Percentiles rank a stretch among this genome's conserved stretches.
These are phyloP conservation scores for Zosterops pallidus DNA, from an alignment of 2,113 vertebrate genomes.

Conservation along the genomic window DNA sequence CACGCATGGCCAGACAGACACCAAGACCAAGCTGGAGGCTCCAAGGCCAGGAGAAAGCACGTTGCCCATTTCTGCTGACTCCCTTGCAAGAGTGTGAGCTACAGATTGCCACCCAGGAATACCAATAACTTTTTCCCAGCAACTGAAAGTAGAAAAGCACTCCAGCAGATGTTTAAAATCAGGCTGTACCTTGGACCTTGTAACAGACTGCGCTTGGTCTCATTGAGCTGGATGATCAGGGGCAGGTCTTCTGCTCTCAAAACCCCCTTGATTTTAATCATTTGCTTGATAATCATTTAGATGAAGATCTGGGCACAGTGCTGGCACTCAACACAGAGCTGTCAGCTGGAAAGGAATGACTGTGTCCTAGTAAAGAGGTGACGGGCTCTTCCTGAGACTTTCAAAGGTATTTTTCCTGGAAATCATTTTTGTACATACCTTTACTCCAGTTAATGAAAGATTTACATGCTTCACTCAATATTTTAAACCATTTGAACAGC, in stretches of 20 bases:
- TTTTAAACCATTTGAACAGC: background rate
- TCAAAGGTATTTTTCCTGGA: background rate
- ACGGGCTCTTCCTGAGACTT: background rate
- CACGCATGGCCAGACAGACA: background rate
- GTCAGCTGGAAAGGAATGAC: background rate
- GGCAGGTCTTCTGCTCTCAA: background rate
- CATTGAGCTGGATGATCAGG: background rate
- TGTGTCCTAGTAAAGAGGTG: background rate
- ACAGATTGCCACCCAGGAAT: background rate
- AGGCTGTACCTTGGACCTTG: background rate
- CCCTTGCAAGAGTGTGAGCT: background rate
- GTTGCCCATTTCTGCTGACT: background rate
- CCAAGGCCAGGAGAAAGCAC: background rate
- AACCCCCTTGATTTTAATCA: background rate
- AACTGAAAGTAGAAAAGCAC: background rate
- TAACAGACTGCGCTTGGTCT: background rate
- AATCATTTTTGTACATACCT: background rate
- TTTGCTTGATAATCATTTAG: background rate
- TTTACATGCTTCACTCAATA: background rate
- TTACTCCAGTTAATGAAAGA: background rate
- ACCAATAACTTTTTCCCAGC: background rate
- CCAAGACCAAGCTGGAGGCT: background rate
- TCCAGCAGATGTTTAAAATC: slow-evolving; percentile 24
- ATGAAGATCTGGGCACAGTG: background rate
- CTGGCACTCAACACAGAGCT: background rate